Base-by-base conservation (phyloP, 2,113 vertebrate species). In the Rattus rattus region DNA sequence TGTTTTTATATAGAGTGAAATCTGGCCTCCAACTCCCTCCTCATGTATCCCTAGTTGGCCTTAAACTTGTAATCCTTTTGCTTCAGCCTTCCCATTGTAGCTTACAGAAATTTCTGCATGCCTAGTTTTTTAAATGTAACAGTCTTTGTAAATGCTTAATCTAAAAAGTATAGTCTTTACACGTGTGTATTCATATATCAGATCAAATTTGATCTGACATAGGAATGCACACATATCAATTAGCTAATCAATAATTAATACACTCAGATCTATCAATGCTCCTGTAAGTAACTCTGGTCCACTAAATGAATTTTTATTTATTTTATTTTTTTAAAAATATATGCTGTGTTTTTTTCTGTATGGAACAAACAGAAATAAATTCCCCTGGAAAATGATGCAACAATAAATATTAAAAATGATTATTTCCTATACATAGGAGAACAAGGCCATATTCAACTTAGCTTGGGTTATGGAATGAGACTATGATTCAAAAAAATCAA, bases 81-180 rank as follows among this genome's bases (percentile, higher is more conserved):
- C 8, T 24, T 56, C 26, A 22, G 84, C 5, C 28, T 12, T 33
- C 63, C 24, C 56, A 14, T 26, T 88, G 8, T 36, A 24, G 33
- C n/a, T 88, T 56, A 56, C 24, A 73, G 8, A 24, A 10, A 13
- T 69, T 52, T 33, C 63, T 49, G 61, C 63, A 69, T 87, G 84
- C 17, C 2, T 5, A 24, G 6, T 69, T 72, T 28, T 33, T 39
- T 88, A 72, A 56, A 72, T 1, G 16, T 70, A 61, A n/a, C 0
- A 91, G 19, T 54, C 79, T 89, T 95, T 86, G 4, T 77, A 94
- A 89, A 33, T 77, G 12, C 56, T 84, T 39, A n/a, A 63, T 63
- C 24, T 16, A 16, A 63, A 83, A 61, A 9, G 5, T 14, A 47
- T 85, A 76, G 88, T 88, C 17, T 75, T 63, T 56, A 86, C 17